phyloP scores from a whole-genome alignment of 1,140 invertebrate genomes.

The Drosophila virilis region DNA sequence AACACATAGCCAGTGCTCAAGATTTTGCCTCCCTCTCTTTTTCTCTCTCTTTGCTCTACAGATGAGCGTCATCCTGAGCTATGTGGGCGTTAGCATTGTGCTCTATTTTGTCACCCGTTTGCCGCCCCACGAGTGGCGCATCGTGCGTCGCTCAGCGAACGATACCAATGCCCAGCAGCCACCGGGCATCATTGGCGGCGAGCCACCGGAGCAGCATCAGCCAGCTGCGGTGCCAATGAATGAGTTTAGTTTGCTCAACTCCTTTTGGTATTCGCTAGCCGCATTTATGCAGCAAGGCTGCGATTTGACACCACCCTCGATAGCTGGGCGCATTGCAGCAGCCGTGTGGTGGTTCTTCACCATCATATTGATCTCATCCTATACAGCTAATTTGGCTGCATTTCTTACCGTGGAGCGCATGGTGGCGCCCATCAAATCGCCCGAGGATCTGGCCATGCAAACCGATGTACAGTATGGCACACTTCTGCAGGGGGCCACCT shows the following conservation, averaged over 20 bases:
- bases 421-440: slow-evolving; percentile 96
- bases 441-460: slow-evolving; percentile 97
- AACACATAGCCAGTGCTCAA: not conserved
- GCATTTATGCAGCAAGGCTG: slow-evolving; percentile 99
- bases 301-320: slow-evolving; percentile 96
- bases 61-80: slow-evolving; percentile 97
- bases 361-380: slow-evolving; percentile 98
- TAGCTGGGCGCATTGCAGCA: slow-evolving; percentile 94
- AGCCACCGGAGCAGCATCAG: slow-evolving; percentile 37
- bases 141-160: slow-evolving; percentile 84
- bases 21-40: not conserved
- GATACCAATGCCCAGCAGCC: slow-evolving; percentile 65
- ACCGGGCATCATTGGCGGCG: slow-evolving; percentile 73
- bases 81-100: slow-evolving; percentile 97
- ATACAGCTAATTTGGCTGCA: slow-evolving; percentile 98
- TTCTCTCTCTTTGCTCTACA: slow-evolving; percentile 51
- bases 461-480: slow-evolving; percentile 98
- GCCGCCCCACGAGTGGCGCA: slow-evolving; percentile 97
- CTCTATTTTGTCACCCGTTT: slow-evolving; percentile 97
- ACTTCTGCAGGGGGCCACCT: slow-evolving; percentile 93
- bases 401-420: slow-evolving; percentile 98
- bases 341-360: slow-evolving; percentile 99
- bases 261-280: slow-evolving; percentile 97
- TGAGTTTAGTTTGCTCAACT: slow-evolving; percentile 98
- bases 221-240: slow-evolving; percentile 85